phyloP scores from a whole-genome alignment of 2,797 vertebrate species.

The Sandelia bainsii region DNA sequence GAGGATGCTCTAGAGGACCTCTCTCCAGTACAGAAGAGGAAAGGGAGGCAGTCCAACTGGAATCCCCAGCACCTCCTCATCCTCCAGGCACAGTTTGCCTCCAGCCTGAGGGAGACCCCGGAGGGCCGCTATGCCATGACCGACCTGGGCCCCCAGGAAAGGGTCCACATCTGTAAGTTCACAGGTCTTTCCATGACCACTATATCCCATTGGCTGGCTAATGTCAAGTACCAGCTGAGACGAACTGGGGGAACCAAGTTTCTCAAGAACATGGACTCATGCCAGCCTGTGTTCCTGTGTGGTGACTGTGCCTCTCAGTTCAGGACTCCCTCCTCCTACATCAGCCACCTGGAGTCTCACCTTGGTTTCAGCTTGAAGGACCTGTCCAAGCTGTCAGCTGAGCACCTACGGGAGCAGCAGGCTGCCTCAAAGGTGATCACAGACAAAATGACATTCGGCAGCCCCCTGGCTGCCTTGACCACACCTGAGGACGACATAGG shows the following conservation, averaged over 20 bases:
- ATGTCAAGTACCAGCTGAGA: conserved; percentile 99
- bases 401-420: conserved; percentile 98
- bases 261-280: conserved; percentile 99
- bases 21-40: conserved; percentile 96
- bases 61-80: conserved; percentile 99
- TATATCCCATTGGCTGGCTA: conserved; percentile 99
- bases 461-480: conserved; percentile 86
- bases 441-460: conserved; percentile 94
- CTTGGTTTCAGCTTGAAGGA: conserved; percentile 99
- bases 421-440: conserved; percentile 95
- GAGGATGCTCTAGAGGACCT: conserved; percentile 97
- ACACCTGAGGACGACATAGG: conserved; percentile 93
- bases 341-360: conserved; percentile 98
- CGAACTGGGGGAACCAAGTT: conserved; percentile 99
- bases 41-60: conserved; percentile 99
- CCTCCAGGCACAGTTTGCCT: conserved; percentile 99
- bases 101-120: conserved; percentile 95
- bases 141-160: conserved; percentile 97
- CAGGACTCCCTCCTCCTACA: conserved; percentile 98
- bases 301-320: conserved; percentile 99
- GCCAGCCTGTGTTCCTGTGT: conserved; percentile 99
- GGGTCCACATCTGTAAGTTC: conserved; percentile 99
- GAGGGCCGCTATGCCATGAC: conserved; percentile 98
- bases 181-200: conserved; percentile 99
- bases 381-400: conserved; percentile 97